Evolutionary conservation across 2,113 vertebrate genomes (phyloP), one percentile per base, ranked within the genome.

Genomic region (Elephas maximus): DNA sequence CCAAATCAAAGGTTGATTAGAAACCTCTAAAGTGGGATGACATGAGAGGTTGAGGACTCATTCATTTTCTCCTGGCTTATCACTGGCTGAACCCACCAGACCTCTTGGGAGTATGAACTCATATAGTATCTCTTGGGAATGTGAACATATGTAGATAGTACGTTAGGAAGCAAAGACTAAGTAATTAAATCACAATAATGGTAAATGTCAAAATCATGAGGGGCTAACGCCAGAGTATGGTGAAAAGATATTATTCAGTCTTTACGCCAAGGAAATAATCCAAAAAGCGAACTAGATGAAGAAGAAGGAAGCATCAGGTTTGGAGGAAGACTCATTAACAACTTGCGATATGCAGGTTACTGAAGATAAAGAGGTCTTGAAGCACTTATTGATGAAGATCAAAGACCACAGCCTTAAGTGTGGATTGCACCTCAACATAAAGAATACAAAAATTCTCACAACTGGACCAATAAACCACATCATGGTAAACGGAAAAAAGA

Each of bases 151-250:
- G 37, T 45, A 71, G 30, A 69, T 28, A 71, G 2, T 65, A 80
- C 63, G 1, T 44, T 88, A 79, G 57, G n/a, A 93, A 81, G 23
- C 33, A 93, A 88, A 63, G 44, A 45, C 37, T n/a, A 95, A 84
- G 0, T 37, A 81, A 69, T 76, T 74, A 65, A 89, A 65, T 78
- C 33, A 62, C 69, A 65, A 63, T 2, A 93, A 30, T 6, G 37
- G 41, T 92, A 33, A 21, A 83, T 83, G 44, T 65, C 12, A 41
- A 53, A 83, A 48, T 20, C 37, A 21, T 65, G 4, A 69, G 41
- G 37, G 62, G 57, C 30, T 67, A 28, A 94, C 8, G n/a, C 28
- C 12, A 71, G 3, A 71, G 30, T 17, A 33, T 17, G 30, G 24
- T 21, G 67, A 33, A 71, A n/a, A 17, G 33, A 71, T 71, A 62